Base-by-base conservation (phyloP, 1,140 invertebrate species). In the Drosophila arawakana region DNA sequence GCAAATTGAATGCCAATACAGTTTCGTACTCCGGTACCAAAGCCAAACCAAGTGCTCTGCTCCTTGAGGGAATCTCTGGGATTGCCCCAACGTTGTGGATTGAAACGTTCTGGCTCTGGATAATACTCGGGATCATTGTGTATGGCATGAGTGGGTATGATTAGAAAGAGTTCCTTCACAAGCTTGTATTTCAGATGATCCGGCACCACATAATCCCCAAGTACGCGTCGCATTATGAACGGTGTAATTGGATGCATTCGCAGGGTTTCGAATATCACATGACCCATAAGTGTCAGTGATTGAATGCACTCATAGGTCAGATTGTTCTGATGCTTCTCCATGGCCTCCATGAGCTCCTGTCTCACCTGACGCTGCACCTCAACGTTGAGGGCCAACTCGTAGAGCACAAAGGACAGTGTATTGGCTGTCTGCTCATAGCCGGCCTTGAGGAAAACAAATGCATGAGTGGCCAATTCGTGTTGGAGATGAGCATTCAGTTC, bases 21-120 rank as follows among this genome's bases (percentile, higher is more conserved):
- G 66, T 80, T 84, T 7, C 92, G 78, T 0, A 90, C 91, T 0
- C 92, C 92, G 6, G 89, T 79, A 1, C 96, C 95, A 75, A 95
- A 96, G 8, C 95, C 95, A 37, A 96, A 90, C 88, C 93, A 95
- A 4, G 93, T 81, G 70, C 90, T 93, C 7, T 79, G 92, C 71
- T 91, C 93, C 15, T 94, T 88, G 50, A 91, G 79, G 1, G 78
- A 73, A 43, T 91, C 78, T 47, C 94, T 93, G 46, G 95, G 94
- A 0, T 93, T 92, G 4, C 93, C 78, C 91, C 96, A 96, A 59
- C 95, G 92, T 18, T 96, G 95, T 0, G 95, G 95, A 80, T 94
- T 93, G 79, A 95, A 96, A 13, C 72, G 81, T 6, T 95, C 93
- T 2, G 96, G 95, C 49, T 96, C 93, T 4, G 95, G 93, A 78